Evolutionary conservation across 2,797 vertebrate genomes (phyloP).

Genomic region (Gambusia yucatana): DNA sequence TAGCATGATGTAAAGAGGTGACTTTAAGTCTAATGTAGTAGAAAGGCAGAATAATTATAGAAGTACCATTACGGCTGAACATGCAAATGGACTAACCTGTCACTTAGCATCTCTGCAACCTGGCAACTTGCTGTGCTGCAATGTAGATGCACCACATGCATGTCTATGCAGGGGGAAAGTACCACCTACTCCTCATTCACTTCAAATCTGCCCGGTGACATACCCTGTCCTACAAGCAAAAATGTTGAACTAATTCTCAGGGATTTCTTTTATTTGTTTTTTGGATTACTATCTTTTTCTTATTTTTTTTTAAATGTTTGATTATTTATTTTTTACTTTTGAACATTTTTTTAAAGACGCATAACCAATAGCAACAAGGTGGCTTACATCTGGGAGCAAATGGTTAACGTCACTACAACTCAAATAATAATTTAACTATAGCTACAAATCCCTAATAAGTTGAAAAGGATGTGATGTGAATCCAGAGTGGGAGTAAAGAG

Average conservation of each 20-base stretch:
- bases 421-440: no score
- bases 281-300: background rate
- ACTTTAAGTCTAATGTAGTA: slow-evolving; percentile 8
- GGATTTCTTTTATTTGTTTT: background rate
- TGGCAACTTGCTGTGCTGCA: slow-evolving; percentile 15
- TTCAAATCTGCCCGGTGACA: background rate
- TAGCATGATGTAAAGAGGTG: slow-evolving; percentile 5
- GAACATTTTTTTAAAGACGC: no score
- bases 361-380: no score
- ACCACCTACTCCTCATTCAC: slow-evolving; percentile 5
- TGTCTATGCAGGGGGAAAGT: background rate
- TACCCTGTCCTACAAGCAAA: background rate
- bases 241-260: no score
- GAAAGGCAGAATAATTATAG: slow-evolving; percentile 13
- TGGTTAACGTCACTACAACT: no score
- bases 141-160: background rate
- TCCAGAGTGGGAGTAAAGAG: no score
- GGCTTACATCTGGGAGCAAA: no score
- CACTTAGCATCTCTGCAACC: slow-evolving; percentile 1
- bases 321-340: no score
- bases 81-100: slow-evolving; percentile 2
- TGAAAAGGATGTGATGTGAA: no score
- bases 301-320: no score
- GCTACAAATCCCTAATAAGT: no score
- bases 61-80: slow-evolving; percentile 7